Evolutionary conservation across 2,113 vertebrate species (phyloP).

Genomic region (Lepisosteus osseus): DNA sequence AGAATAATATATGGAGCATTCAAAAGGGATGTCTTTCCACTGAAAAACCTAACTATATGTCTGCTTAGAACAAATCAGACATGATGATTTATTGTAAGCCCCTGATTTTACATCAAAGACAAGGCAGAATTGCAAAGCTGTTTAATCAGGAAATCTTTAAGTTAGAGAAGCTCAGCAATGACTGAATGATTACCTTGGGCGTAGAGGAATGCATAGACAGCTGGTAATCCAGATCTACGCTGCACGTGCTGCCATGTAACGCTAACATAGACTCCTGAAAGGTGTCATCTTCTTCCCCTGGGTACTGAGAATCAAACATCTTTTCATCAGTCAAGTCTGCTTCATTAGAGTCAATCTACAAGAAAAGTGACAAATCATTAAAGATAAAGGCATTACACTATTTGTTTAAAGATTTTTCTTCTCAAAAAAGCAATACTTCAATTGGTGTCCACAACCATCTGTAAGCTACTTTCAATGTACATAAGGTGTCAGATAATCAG

Average conservation of each 20-base stretch:
- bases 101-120: no score
- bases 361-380: conserved; percentile 34
- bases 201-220: conserved; percentile 61
- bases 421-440: no score
- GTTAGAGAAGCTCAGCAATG: neutral
- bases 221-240: conserved; percentile 60
- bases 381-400: neutral
- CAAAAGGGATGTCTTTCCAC: no score
- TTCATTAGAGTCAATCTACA: conserved; percentile 82
- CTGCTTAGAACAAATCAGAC: no score
- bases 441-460: no score
- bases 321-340: conserved; percentile 74
- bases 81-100: no score
- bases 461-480: neutral
- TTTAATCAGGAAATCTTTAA: no score
- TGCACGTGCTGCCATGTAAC: conserved; percentile 72
- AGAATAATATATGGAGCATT: no score
- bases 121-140: no score
- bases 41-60: no score
- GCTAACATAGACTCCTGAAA: conserved; percentile 77
- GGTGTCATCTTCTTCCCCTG: conserved; percentile 64
- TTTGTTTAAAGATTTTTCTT: no score
- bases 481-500: no score
- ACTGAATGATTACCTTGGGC: conserved; percentile 68
- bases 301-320: conserved; percentile 64